These are phyloP conservation scores for Tetramorium simillimum DNA, from an alignment of 1,140 invertebrate species.

Conservation along the genomic window DNA sequence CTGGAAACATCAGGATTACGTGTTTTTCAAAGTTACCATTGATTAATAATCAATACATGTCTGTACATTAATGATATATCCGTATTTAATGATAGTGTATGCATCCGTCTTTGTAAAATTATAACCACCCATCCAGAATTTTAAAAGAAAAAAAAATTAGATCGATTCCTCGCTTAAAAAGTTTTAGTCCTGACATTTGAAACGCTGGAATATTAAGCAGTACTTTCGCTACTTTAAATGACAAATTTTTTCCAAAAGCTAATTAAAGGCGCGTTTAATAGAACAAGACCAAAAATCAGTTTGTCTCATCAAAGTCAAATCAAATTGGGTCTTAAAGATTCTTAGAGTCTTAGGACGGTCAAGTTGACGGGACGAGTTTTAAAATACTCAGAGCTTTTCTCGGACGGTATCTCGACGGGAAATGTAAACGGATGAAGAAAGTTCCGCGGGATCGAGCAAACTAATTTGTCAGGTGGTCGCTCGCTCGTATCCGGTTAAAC, in stretches of 20 bases:
- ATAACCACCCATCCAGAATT: neutral
- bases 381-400: neutral
- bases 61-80: neutral
- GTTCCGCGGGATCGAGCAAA: conserved; percentile 42
- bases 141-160: neutral
- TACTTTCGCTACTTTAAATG: neutral
- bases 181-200: neutral
- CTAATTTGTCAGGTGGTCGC: conserved; percentile 56
- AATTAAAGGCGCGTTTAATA: neutral
- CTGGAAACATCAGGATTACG: conserved; percentile 66
- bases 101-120: neutral
- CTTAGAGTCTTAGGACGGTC: neutral
- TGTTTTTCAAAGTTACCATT: neutral
- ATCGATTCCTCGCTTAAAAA: neutral
- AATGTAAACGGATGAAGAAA: conserved; percentile 59
- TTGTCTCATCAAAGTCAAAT: neutral
- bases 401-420: conserved; percentile 16
- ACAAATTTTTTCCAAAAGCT: neutral
- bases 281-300: neutral
- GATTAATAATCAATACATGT: neutral
- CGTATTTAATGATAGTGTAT: neutral
- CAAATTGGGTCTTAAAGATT: neutral
- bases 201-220: neutral
- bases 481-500: conserved; percentile 54
- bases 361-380: conserved; percentile 10